These are phyloP conservation scores for Stichopus horrens DNA, from an alignment of 53 echinoderm and acorn worm species.

Conservation along the genomic window DNA sequence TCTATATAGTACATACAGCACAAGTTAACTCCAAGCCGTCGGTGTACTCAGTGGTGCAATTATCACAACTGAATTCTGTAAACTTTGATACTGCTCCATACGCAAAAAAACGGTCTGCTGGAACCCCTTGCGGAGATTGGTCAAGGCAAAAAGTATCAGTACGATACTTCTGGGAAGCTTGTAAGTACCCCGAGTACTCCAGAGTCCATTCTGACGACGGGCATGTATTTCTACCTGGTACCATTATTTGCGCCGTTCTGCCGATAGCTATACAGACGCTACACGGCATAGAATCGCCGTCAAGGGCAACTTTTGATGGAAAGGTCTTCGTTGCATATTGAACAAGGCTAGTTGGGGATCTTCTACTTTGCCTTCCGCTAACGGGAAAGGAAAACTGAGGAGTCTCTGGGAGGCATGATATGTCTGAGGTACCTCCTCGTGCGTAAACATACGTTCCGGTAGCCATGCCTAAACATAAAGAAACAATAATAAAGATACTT, in stretches of 20 bases:
- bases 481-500: neutral
- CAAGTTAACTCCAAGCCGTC: slow-evolving; percentile 22
- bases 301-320: neutral
- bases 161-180: slow-evolving; percentile 12
- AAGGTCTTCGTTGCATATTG: neutral
- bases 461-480: neutral
- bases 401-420: slow-evolving; percentile 7
- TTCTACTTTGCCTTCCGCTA: neutral
- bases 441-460: slow-evolving; percentile 3
- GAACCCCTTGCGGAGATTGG: neutral
- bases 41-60: neutral
- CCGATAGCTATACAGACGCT: slow-evolving; percentile 15
- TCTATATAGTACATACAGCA: slow-evolving; percentile 27
- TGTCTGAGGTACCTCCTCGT: slow-evolving; percentile 18
- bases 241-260: neutral
- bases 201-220: slow-evolving; percentile 11
- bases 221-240: slow-evolving; percentile 16
- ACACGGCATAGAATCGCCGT: slow-evolving; percentile 10
- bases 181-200: slow-evolving; percentile 34
- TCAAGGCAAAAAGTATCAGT: slow-evolving; percentile 17
- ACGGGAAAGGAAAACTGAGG: neutral
- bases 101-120: neutral
- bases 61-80: neutral
- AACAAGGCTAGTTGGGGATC: neutral
- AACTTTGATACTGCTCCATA: neutral